Evolutionary conservation across 2,888 invertebrate genomes (phyloP), one percentile per base, ranked within the genome.

Genomic region (Agonopterix arenella): DNA sequence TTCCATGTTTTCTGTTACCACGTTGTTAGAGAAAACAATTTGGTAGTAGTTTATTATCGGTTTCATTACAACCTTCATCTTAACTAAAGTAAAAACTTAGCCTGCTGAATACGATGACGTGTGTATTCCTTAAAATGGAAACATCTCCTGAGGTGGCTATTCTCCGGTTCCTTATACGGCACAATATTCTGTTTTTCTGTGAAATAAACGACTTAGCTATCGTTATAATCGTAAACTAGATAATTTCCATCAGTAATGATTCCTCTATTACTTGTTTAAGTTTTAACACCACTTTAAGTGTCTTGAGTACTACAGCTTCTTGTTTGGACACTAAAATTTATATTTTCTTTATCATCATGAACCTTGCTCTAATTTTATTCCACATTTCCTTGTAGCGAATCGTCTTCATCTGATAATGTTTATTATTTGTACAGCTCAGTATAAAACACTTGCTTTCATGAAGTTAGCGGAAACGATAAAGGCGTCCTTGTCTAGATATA

Each of bases 401-500:
- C 41, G 13, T 47, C 28, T 28, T 11, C 41, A 41, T 47, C 43
- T 9, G 11, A 47, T 10, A 47, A 41, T 47, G 42, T 41, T 47
- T 41, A 41, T 9, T 47, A 36, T 43, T 43, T 36, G 11, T 43
- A 43, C 10, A 47, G 28, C 11, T 13, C 36, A 36, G 10, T 11
- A 43, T 36, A 45, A 53, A 49, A 64, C 61, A 65, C 61, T 66
- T 61, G 70, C 68, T 68, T 71, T 70, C 72, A 67, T 65, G 53
- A 66, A 68, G 68, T 68, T 74, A 70, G 70, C 73, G 74, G 43
- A 43, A 78, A 70, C 66, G 69, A 71, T 73, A 73, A 72, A 58
- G 60, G 54, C 62, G 72, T 68, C 66, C 69, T 77, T 73, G 75
- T 72, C 66, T 62, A 65, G 62, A 61, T 57, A 60, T 57, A 49